Base-by-base conservation (phyloP, 2,888 invertebrate species). In the Drosophila lutescens region DNA sequence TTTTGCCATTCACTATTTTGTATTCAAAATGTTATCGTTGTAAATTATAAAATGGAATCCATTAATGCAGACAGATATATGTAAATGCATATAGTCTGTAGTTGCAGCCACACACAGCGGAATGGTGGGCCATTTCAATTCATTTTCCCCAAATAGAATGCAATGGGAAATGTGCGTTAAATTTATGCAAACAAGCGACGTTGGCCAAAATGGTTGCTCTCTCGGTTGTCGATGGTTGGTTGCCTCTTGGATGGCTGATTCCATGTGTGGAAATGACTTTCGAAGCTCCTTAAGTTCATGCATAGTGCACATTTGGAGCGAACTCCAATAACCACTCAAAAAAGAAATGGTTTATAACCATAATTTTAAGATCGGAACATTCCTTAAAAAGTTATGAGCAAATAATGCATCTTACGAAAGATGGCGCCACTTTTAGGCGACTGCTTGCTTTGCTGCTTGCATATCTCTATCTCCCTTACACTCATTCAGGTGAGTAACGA, bases 111-210 rank as follows among this genome's bases (percentile, higher is more conserved):
- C 38, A 13, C n/a, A 46, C 26, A 26, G 20, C 17, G 13, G 30
- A 17, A n/a, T 32, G 41, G 20, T 13, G 44, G 23, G 2, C 38
- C 44, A 53, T 9, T 53, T 40, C 66, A 66, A 55, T 67, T 50
- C 56, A 55, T 55, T 66, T 67, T 53, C 41, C 67, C 54, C 54
- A 13, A 54, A 63, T 59, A 23, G 50, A 40, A 51, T 67, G 59
- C 53, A 58, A 32, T 41, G 32, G 62, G 62, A 80, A 83, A 68
- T 78, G 70, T 67, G 80, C 68, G 61, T 75, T 41, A 78, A 80
- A 80, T 80, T 65, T 84, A 84, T 80, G 77, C 86, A 80, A 85
- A 77, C 75, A 61, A 70, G 54, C 66, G 54, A n/a, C 68, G 12
- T 26, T 68, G 49, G 30, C 40, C 40, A 26, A 66, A 66, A 65